Conservation (phyloP, 1,140 invertebrate genomes). For the Meteorus sp. region DNA sequence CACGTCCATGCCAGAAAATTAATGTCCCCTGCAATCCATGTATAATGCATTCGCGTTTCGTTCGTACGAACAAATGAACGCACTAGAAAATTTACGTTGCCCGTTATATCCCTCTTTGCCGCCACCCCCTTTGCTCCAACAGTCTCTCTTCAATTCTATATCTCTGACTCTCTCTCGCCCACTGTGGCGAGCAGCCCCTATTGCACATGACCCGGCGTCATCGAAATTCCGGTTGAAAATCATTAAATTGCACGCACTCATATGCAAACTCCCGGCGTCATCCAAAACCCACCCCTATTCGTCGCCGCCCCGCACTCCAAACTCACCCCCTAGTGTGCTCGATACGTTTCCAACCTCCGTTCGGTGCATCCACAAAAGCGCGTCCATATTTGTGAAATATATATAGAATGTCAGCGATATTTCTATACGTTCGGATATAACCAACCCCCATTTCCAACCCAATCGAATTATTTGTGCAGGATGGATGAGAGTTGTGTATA, state of each 20-base stretch:
- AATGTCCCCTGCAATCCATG: conserved; percentile 61
- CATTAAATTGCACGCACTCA: conserved; percentile 56
- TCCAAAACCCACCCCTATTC: conserved; percentile 20
- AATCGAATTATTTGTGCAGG: too few relatives aligned
- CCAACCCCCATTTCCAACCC: too few relatives aligned
- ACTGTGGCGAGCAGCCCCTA: conserved; percentile 9
- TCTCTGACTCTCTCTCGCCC: conserved; percentile 19
- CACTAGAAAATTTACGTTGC: conserved; percentile 58
- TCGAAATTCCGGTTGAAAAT: conserved; percentile 56
- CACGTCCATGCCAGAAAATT: conserved; percentile 59
- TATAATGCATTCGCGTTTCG: conserved; percentile 60
- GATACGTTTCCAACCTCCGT: not conserved
- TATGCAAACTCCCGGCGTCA: conserved; percentile 40
- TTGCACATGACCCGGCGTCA: conserved; percentile 40
- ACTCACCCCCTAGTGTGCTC: not conserved
- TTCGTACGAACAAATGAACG: conserved; percentile 56
- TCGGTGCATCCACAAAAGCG: not conserved
- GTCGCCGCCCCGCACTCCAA: too few relatives aligned
- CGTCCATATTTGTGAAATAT: too few relatives aligned
- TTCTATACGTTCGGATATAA: too few relatives aligned
- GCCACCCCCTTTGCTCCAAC: not conserved
- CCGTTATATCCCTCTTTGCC: conserved; percentile 1
- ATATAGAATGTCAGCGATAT: too few relatives aligned
- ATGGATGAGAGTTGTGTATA: too few relatives aligned
- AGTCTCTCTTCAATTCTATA: too few relatives aligned